These are phyloP conservation scores for Xyliphius kryptos DNA, from an alignment of 2,113 vertebrate genomes.

Conservation along the genomic window DNA sequence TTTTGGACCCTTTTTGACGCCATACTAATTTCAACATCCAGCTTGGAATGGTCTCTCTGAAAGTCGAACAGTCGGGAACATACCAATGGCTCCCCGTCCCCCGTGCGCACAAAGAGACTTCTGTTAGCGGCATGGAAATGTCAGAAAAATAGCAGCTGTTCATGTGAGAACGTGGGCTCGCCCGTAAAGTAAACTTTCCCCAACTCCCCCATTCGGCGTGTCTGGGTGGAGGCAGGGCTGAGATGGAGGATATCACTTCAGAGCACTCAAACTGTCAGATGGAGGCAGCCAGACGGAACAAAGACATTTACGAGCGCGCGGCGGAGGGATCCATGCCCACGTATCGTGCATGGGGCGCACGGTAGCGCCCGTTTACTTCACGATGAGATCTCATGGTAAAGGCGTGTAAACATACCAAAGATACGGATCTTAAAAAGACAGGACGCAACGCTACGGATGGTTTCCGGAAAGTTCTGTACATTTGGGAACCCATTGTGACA, in stretches of 20 bases:
- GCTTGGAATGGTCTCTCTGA: no score
- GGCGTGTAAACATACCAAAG: neutral
- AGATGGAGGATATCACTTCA: conserved; percentile 40
- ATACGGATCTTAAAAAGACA: neutral
- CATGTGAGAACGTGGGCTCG: conserved; percentile 40
- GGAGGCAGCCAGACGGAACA: conserved; percentile 47
- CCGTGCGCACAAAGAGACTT: conserved; percentile 51
- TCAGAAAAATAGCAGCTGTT: conserved; percentile 60
- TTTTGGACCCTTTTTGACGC: no score
- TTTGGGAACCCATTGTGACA: conserved; percentile 14
- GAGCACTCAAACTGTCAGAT: conserved; percentile 48
- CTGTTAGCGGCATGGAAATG: conserved; percentile 52
- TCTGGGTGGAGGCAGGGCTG: conserved; percentile 32
- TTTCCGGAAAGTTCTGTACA: conserved; percentile 18
- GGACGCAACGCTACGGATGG: conserved; percentile 1
- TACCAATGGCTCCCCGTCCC: conserved; percentile 42
- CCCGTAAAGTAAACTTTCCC: conserved; percentile 61
- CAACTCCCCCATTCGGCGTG: conserved; percentile 44
- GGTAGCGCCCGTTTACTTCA: no score
- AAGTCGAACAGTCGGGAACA: conserved; percentile 24
- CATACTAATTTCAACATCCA: no score
- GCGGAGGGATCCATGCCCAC: conserved; percentile 22
- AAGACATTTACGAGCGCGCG: conserved; percentile 40
- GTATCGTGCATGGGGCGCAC: no score
- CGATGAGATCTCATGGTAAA: no score